Percentiles rank a stretch among this genome's conserved stretches.
Conservation (phyloP, 1,140 invertebrate genomes). For the Zaprionus ornatus region DNA sequence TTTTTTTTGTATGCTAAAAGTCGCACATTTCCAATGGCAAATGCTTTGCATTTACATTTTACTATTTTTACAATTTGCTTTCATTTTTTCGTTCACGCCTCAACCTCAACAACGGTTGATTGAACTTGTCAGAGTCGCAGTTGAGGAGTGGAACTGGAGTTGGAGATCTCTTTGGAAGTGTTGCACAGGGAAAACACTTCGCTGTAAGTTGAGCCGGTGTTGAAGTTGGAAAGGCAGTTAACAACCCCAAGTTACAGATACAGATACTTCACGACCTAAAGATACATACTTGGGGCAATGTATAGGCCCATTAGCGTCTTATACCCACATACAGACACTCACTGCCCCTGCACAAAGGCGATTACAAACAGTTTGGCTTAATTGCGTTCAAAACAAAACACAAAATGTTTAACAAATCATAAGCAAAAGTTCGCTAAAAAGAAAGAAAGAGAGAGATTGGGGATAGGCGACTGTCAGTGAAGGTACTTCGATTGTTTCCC, state of each 20-base stretch:
- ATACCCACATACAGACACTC: conserved; percentile 43
- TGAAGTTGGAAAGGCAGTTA: conserved; percentile 61
- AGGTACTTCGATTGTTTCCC: conserved; percentile 32
- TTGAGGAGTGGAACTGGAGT: conserved; percentile 37
- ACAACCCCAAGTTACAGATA: conserved; percentile 28
- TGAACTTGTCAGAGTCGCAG: conserved; percentile 74
- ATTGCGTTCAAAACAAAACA: conserved; percentile 41
- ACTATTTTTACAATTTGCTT: conserved; percentile 52
- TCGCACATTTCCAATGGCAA: conserved; percentile 73
- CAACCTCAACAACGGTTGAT: conserved; percentile 77
- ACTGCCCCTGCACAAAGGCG: conserved; percentile 51
- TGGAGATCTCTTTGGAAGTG: conserved; percentile 39
- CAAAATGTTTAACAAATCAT: conserved; percentile 59
- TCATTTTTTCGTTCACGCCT: conserved; percentile 77
- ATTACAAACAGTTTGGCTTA: conserved; percentile 59
- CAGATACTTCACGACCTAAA: conserved; percentile 26
- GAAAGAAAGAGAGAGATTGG: background rate
- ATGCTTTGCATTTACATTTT: conserved; percentile 69
- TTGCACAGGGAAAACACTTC: conserved; percentile 38
- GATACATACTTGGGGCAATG: conserved; percentile 6
- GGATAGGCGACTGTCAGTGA: background rate
- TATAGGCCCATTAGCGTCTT: conserved; percentile 57
- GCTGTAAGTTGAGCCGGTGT: conserved; percentile 18
- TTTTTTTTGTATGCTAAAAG: conserved; percentile 63
- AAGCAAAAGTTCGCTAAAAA: conserved; percentile 37